Base-by-base conservation (phyloP, 2,888 invertebrate species). In the Sabatieria punctata region DNA sequence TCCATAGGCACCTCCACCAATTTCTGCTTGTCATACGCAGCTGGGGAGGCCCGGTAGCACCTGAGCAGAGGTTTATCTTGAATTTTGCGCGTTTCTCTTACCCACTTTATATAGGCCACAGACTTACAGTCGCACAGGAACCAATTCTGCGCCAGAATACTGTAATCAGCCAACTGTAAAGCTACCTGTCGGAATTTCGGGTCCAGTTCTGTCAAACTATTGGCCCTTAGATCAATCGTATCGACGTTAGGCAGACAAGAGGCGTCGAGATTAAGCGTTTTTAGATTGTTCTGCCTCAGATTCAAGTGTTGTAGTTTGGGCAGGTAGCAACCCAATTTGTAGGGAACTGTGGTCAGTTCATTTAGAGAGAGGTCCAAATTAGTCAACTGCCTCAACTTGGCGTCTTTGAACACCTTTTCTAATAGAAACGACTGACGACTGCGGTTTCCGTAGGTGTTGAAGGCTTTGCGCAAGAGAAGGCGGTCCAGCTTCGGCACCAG, bases 281-380 rank as follows among this genome's bases (percentile, higher is more conserved):
- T 55, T 6, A 61, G 48, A 45, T 63, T 53, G 37, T 62, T 62
- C 43, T 63, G 60, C 15, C 59, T 47, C 21, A 58, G 52, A 49
- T 59, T 57, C 26, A 61, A 45, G 21, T 50, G 49, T 1, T 50
- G 50, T 8, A 62, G 44, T 1, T 57, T 51, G 23, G 62, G 62
- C 43, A 63, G 60, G 2, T 60, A 56, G 47, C 62, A 62, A 1
- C 56, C 51, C n/a, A 61, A 49, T 15, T 57, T 53, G 43, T 53
- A 59, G 22, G 61, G 61, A 11, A 63, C 53, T 13, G 52, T 50
- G 11, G 54, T 52, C 15, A 61, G 54, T 49, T 52, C 62, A 45
- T 61, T 61, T 52, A 58, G 62, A 45, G 58, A 58, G 23, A 61
- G 49, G 45, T 61, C 61, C 19, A 61, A 50, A 1, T 53, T 58